Evolutionary conservation across 2,113 vertebrate species (phyloP), one percentile per base, ranked within the genome.

Genomic region (Larimichthys polyactis): DNA sequence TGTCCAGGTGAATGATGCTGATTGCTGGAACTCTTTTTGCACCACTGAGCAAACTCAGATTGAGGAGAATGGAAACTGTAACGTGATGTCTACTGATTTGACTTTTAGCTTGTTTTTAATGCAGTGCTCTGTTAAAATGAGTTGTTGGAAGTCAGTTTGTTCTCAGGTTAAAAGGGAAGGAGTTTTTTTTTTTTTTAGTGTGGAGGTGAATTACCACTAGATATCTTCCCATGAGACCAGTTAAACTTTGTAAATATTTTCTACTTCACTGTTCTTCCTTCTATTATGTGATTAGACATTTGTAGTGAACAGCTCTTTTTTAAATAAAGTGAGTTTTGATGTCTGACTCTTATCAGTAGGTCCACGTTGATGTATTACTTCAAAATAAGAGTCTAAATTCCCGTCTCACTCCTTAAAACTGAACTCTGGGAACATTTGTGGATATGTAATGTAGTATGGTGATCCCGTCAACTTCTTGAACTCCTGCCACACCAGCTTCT

Each of bases 101-200:
- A 60, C 36, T 79, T 81, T 71, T 43, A 69, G 0, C 40, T 78
- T 77, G 11, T 66, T 86, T 74, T 79, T 70, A 72, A 55, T 48
- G 32, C 74, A 72, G 62, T 72, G 20, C 6, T 22, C 12, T 80
- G 48, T 52, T 69, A 4, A 58, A 51, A 65, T 65, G 1, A 27
- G 44, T 70, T 52, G 40, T 79, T 58, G 17, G 1, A 14, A 81
- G 11, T 75, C 49, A 27, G 71, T 88, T 75, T 81, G 19, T 79
- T 46, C 87, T 91, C 89, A 85, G 90, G 82, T 90, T 78, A 17
- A 74, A 72, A 68, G 29, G 44, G 55, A 71, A 75, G 46, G 29
- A 11, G 3, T 78, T 24, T 58, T 11, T 46, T 60, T 51, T 51
- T 24, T 24, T 24, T 24, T 24, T 24, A 24, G 12, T 52, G 11